Percentiles rank a stretch among this genome's conserved stretches.
Evolutionary conservation across 2,113 vertebrate genomes (phyloP).

Genomic region (Symphodus melops): DNA sequence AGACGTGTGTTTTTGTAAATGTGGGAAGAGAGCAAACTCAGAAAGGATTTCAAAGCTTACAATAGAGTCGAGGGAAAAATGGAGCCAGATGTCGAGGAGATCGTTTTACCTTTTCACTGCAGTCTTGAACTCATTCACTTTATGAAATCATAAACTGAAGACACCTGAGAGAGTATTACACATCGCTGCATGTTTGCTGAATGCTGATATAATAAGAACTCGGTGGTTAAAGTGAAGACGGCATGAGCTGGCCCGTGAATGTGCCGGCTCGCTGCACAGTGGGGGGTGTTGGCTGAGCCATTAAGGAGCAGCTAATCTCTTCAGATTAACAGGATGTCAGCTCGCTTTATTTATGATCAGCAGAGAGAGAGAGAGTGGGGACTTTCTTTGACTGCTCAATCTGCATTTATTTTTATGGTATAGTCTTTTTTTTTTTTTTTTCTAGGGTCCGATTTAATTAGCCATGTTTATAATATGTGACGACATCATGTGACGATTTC

Average conservation of each 20-base stretch:
- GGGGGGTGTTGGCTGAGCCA: conserved; percentile 42
- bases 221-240: background rate
- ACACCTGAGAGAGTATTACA: background rate
- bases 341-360: conserved; percentile 15
- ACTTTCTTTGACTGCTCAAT: conserved; percentile 29
- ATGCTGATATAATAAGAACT: conserved; percentile 12
- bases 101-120: too few relatives aligned
- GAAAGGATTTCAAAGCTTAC: too few relatives aligned
- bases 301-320: conserved; percentile 48
- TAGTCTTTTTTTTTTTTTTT: too few relatives aligned
- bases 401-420: conserved; percentile 3
- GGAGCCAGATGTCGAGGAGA: too few relatives aligned
- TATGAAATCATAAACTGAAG: conserved; percentile 3
- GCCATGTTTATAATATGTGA: too few relatives aligned
- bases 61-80: too few relatives aligned
- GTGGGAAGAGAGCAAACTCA: too few relatives aligned
- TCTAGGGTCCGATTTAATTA: too few relatives aligned
- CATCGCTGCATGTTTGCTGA: conserved; percentile 5
- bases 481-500: too few relatives aligned
- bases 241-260: conserved; percentile 27
- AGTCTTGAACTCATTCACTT: background rate
- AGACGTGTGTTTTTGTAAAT: too few relatives aligned
- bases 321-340: conserved; percentile 45
- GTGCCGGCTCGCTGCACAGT: conserved; percentile 27
- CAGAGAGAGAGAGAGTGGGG: conserved; percentile 21